Conservation (phyloP, 2,113 vertebrate genomes). For the Xiphophorus hellerii region DNA sequence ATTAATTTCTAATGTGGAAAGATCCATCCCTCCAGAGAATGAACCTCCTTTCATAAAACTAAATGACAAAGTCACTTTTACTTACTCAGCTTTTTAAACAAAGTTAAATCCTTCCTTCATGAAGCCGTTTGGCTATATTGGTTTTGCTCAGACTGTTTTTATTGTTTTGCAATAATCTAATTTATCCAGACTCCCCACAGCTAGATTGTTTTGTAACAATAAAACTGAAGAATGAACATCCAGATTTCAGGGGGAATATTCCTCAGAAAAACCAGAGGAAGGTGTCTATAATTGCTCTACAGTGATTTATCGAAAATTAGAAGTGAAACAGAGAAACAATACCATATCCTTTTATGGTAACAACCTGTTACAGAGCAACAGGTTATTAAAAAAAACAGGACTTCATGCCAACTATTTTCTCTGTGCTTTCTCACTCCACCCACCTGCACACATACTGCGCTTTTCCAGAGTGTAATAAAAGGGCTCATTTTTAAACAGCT, state of each 20-base stretch:
- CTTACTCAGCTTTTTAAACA: constrained; percentile 10
- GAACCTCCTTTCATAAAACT: constrained; percentile 16
- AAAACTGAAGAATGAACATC: constrained; percentile 22
- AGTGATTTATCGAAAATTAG: constrained; percentile 4
- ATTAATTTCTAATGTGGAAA: constrained; percentile 20
- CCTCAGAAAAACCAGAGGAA: constrained; percentile 6
- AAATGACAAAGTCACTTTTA: constrained; percentile 17
- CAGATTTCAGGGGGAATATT: constrained; percentile 21
- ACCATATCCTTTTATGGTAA: background rate
- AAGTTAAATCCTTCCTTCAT: constrained; percentile 11
- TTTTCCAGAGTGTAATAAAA: background rate
- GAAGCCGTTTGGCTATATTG: constrained; percentile 17
- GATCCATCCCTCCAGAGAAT: constrained; percentile 7
- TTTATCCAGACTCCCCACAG: constrained; percentile 2
- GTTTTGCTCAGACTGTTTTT: constrained; percentile 23
- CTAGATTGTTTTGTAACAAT: constrained; percentile 6
- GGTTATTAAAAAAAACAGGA: constrained; percentile 5
- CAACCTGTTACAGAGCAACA: background rate
- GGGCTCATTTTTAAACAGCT: background rate
- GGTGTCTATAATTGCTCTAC: constrained; percentile 9
- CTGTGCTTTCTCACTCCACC: background rate
- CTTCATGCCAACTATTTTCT: background rate
- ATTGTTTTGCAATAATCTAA: constrained; percentile 29
- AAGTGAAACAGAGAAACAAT: constrained; percentile 13
- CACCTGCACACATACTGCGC: background rate